phyloP scores from a whole-genome alignment of 2,797 vertebrate genomes.

The Mionectes olivaceus region DNA sequence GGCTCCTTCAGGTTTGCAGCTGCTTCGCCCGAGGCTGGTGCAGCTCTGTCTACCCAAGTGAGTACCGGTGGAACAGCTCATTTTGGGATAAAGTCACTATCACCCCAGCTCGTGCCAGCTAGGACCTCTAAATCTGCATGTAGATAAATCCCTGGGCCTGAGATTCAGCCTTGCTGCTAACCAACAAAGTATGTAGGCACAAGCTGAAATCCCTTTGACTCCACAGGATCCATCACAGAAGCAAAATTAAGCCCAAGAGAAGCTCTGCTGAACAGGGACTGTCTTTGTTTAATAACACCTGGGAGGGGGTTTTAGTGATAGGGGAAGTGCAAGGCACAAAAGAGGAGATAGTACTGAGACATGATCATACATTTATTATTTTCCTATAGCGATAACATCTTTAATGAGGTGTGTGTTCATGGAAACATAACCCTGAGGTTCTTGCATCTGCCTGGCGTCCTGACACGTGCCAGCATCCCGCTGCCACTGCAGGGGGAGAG shows the following conservation, averaged over 20 bases:
- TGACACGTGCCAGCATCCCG: not conserved
- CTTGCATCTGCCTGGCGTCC: not conserved
- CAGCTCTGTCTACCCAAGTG: fast-evolving
- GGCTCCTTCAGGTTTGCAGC: not conserved
- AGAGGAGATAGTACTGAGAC: not conserved
- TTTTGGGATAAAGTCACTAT: not conserved
- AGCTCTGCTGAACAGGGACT: not conserved
- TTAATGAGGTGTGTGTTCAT: not conserved
- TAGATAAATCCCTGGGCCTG: not conserved
- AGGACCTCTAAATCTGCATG: not conserved
- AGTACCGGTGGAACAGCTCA: not conserved
- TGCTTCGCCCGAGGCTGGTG: not conserved
- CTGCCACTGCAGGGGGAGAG: not conserved
- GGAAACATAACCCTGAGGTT: not conserved
- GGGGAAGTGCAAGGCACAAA: not conserved
- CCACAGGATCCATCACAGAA: not conserved
- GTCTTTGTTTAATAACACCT: not conserved
- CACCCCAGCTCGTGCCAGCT: not conserved
- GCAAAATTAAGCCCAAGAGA: not conserved
- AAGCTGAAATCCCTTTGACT: not conserved
- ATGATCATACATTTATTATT: not conserved
- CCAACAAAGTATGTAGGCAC: not conserved
- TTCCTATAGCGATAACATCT: not conserved
- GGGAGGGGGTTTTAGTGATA: fast-evolving
- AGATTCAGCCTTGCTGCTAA: not conserved